Percentiles rank a stretch among this genome's conserved stretches.
These are phyloP conservation scores for Ichneumon xanthorius DNA, from an alignment of 2,888 invertebrate genomes.

Conservation along the genomic window DNA sequence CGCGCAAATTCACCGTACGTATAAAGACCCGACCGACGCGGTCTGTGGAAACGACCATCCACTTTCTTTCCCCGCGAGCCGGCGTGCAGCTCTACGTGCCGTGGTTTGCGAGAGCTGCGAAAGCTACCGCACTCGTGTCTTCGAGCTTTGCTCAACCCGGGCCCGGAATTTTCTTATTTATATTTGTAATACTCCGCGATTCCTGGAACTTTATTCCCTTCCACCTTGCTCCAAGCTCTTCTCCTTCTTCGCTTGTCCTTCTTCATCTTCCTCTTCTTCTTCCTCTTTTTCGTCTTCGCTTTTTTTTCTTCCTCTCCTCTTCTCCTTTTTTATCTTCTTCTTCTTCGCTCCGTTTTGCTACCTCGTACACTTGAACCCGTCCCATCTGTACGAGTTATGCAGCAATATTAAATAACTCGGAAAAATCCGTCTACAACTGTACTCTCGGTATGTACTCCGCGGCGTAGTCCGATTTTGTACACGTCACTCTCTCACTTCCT, in stretches of 20 bases:
- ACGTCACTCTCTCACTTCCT: constrained; percentile 32
- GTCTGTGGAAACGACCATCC: neutral
- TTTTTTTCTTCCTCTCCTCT: neutral
- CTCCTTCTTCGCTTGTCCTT: neutral
- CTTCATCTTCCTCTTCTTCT: constrained; percentile 2
- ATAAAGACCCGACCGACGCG: neutral
- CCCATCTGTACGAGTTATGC: constrained; percentile 60
- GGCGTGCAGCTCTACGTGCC: neutral
- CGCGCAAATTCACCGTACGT: neutral
- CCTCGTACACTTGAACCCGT: constrained; percentile 23
- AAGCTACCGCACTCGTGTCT: constrained; percentile 4
- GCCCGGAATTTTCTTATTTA: constrained; percentile 62
- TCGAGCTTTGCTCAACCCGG: constrained; percentile 31
- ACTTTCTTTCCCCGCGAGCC: neutral
- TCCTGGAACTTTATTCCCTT: constrained; percentile 57
- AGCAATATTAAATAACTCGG: constrained; percentile 71
- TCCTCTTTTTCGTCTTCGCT: neutral
- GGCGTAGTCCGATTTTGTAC: constrained; percentile 63
- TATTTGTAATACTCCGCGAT: constrained; percentile 62
- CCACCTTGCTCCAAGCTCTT: constrained; percentile 16
- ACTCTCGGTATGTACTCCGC: constrained; percentile 63
- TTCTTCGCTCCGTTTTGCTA: constrained; percentile 13
- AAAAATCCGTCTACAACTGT: constrained; percentile 65
- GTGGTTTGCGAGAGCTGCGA: constrained; percentile 9
- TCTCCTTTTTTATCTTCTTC: neutral